phyloP scores from a whole-genome alignment of 2,113 vertebrate genomes.

The Macroglossus sobrinus region DNA sequence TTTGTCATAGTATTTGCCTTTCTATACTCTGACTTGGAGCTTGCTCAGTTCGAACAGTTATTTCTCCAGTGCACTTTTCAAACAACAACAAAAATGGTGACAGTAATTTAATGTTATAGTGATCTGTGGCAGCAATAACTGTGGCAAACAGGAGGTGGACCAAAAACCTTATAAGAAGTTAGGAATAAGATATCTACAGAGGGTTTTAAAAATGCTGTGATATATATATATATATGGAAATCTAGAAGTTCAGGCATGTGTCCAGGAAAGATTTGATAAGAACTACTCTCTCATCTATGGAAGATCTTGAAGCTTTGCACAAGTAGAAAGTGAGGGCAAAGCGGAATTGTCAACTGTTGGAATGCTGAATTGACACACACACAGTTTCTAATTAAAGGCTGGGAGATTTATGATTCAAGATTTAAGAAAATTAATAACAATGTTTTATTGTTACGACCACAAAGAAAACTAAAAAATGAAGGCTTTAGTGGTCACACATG shows the following conservation, averaged over 20 bases:
- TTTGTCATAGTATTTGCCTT: not conserved
- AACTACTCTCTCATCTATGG: not conserved
- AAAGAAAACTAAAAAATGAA: not conserved
- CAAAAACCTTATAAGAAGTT: not conserved
- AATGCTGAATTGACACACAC: not conserved
- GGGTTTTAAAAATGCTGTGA: not conserved
- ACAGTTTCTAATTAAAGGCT: not conserved
- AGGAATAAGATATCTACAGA: not conserved
- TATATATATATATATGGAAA: not conserved
- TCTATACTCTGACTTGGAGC: not conserved
- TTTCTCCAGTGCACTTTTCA: not conserved
- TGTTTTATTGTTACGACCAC: not conserved
- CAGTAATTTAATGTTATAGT: not conserved
- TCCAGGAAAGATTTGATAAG: not conserved
- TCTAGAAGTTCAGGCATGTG: not conserved
- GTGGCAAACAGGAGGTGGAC: not conserved
- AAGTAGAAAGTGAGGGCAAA: not conserved
- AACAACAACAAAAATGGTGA: not conserved
- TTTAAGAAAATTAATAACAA: not conserved
- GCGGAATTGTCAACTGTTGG: not conserved
- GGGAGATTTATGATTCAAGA: not conserved
- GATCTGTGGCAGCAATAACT: not conserved
- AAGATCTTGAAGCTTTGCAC: not conserved
- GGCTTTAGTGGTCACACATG: not conserved
- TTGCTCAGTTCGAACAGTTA: not conserved